Conservation (phyloP, 2,113 vertebrate genomes). For the Poicephalus meyeri region DNA sequence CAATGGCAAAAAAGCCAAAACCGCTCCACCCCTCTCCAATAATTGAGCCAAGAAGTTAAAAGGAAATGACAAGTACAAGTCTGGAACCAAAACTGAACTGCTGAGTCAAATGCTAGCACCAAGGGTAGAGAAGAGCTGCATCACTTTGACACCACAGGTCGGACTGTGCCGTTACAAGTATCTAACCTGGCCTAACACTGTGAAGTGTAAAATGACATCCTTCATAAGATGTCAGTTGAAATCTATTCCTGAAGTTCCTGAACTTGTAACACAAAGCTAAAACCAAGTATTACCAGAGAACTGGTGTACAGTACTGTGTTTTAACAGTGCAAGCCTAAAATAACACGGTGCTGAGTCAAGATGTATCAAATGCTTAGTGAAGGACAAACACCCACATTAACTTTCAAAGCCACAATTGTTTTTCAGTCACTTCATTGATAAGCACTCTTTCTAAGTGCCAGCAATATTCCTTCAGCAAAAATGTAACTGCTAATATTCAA, state of each 20-base stretch:
- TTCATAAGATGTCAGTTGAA: not conserved
- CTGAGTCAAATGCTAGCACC: conserved; percentile 7
- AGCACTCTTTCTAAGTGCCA: not conserved
- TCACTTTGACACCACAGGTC: not conserved
- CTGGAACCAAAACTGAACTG: not conserved
- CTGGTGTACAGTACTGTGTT: not conserved
- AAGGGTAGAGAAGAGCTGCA: not conserved
- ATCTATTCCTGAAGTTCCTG: not conserved
- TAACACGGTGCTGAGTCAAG: not conserved
- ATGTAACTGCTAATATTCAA: not conserved
- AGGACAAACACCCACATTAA: not conserved
- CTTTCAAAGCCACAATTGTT: not conserved
- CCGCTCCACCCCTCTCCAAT: conserved; percentile 35
- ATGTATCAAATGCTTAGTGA: not conserved
- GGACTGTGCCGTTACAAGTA: not conserved
- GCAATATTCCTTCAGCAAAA: not conserved
- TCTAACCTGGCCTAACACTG: not conserved
- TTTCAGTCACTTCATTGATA: not conserved
- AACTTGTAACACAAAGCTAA: not conserved
- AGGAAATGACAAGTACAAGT: not conserved
- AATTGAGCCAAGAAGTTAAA: conserved; percentile 31
- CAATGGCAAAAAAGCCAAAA: conserved; percentile 52
- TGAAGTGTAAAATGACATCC: not conserved
- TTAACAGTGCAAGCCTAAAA: not conserved
- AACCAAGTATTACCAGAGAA: not conserved